phyloP scores from a whole-genome alignment of 2,888 invertebrate species.

The Dryomyza anilis region DNA sequence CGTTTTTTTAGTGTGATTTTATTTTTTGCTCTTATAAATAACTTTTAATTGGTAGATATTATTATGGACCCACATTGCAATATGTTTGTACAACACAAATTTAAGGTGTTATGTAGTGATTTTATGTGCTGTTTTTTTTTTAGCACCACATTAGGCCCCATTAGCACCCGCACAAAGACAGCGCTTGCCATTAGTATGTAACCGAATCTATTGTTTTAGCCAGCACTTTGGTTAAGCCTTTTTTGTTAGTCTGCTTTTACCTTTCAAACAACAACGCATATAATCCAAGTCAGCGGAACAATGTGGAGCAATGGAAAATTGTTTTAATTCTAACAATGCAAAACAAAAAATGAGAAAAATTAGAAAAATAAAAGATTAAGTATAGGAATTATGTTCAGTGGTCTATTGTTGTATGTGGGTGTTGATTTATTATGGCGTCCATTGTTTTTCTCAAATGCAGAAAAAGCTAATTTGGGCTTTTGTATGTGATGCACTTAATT shows the following conservation, averaged over 20 bases:
- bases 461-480: too few relatives aligned
- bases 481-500: too few relatives aligned
- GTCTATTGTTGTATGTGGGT: neutral
- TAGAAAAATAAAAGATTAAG: neutral
- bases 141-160: too few relatives aligned
- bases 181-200: slow-evolving; percentile 30
- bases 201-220: slow-evolving; percentile 29
- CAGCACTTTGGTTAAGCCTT: slow-evolving; percentile 1
- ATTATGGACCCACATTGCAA: too few relatives aligned
- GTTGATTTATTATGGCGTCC: neutral
- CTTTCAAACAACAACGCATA: slow-evolving; percentile 61
- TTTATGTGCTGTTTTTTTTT: too few relatives aligned
- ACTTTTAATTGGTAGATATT: too few relatives aligned
- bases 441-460: too few relatives aligned
- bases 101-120: too few relatives aligned
- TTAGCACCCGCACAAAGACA: neutral
- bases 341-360: slow-evolving; percentile 9
- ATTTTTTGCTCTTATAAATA: too few relatives aligned
- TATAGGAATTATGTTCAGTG: too few relatives aligned
- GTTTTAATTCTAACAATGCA: slow-evolving; percentile 48
- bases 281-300: slow-evolving; percentile 61
- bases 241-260: slow-evolving; percentile 45
- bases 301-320: slow-evolving; percentile 57
- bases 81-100: too few relatives aligned
- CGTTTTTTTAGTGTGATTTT: too few relatives aligned